Base-by-base conservation (phyloP, 2,113 vertebrate genomes). In the Polypterus senegalus region DNA sequence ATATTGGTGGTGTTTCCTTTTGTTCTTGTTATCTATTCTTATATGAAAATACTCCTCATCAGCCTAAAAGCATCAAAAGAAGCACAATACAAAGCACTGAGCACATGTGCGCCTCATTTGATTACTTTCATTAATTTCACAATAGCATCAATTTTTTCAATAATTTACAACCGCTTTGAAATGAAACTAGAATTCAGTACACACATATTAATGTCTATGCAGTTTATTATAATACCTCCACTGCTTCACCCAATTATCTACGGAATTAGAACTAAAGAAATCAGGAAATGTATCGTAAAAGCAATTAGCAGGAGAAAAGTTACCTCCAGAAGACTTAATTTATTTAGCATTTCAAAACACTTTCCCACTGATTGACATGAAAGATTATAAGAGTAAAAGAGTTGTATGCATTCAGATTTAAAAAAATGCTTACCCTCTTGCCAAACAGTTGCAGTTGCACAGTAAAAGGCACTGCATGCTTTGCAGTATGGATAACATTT, bases 91-190 rank as follows among this genome's bases (percentile, higher is more conserved):
- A 78, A 78, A 57, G 74, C 76, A 43, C 8, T 76, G 48, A 69
- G 67, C 52, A 76, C 74, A 3, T 78, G 74, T 52, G 61, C 67
- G 1, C 74, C 74, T 7, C 76, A 78, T 48, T 66, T 78, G 47
- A 71, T 76, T 9, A 71, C 70, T 9, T 75, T 76, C 57, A 69
- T 69, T 2, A 78, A 76, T 65, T 78, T 76, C 55, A 72, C 71
- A 6, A 9, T 61, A 1, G 67, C 71, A n/a, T 58, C 65, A 8
- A 60, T 78, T 6, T 76, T 75, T 59, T 78, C 74, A 62, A 64
- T 75, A 10, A 68, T 76, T 52, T 78, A 78, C 48, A 76, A 76
- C 61, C 60, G 74, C 47, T 9, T 64, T 54, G 71, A 58, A 60
- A 7, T 60, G 27, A 46, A 48, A 44, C 45, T 76, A 44, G 60